Percentiles rank a stretch among this genome's conserved stretches.
phyloP scores from a whole-genome alignment of 2,797 vertebrate species.

The Mastacembelus armatus region DNA sequence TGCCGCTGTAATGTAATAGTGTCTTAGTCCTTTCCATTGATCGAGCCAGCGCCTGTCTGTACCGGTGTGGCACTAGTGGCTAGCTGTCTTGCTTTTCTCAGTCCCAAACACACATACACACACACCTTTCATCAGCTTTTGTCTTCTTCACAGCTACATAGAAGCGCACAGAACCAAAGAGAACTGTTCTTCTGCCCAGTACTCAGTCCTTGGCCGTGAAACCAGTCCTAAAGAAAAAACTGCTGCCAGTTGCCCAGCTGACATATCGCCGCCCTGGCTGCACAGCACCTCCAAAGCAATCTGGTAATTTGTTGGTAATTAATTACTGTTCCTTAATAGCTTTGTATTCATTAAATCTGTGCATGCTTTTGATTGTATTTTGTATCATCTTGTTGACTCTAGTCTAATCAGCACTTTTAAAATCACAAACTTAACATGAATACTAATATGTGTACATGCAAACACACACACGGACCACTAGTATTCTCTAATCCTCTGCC shows the following conservation, averaged over 20 bases:
- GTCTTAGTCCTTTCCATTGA: constrained; percentile 1
- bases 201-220: constrained; percentile 30
- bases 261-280: constrained; percentile 36
- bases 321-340: constrained; percentile 54
- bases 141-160: constrained; percentile 43
- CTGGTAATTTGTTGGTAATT: constrained; percentile 73
- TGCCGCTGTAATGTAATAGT: background rate
- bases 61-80: constrained; percentile 52
- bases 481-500: constrained; percentile 43
- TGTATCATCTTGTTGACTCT: constrained; percentile 20
- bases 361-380: constrained; percentile 50
- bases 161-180: constrained; percentile 46
- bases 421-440: constrained; percentile 19
- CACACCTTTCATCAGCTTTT: constrained; percentile 37
- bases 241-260: constrained; percentile 39
- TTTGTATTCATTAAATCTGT: constrained; percentile 60
- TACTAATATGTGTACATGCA: constrained; percentile 32
- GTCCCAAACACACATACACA: constrained; percentile 26
- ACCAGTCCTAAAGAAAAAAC: constrained; percentile 65
- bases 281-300: constrained; percentile 48
- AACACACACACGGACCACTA: constrained; percentile 16
- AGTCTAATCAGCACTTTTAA: constrained; percentile 31
- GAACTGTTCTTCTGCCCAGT: constrained; percentile 46
- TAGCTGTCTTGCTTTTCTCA: constrained; percentile 36
- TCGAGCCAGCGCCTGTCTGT: constrained; percentile 56